Evolutionary conservation across 1,140 invertebrate genomes (phyloP).

Genomic region (Armadillidium nasatum): DNA sequence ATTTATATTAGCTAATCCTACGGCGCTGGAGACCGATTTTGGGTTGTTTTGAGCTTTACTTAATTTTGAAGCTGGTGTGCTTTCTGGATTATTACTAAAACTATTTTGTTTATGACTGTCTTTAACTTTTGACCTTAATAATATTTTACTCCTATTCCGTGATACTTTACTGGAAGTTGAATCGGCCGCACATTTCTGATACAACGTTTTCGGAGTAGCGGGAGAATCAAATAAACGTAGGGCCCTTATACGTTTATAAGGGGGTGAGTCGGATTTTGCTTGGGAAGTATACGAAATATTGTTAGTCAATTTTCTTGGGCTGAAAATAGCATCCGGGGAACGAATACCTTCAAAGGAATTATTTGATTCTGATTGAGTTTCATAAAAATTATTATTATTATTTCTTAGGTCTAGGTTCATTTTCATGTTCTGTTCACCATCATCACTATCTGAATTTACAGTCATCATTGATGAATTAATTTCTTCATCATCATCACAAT

Average conservation of each 20-base stretch:
- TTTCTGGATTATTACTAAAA: background rate
- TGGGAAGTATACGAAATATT: background rate
- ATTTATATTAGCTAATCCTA: background rate
- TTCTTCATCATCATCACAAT: constrained; percentile 1
- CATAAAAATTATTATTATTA: background rate
- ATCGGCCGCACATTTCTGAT: background rate
- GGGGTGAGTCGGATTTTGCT: background rate
- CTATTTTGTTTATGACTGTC: background rate
- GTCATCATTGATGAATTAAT: background rate
- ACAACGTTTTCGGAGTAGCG: background rate
- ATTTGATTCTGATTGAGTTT: background rate
- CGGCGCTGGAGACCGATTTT: background rate
- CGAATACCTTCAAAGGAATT: background rate
- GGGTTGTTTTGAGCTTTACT: background rate
- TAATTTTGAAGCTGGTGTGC: background rate
- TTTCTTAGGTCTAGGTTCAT: too few species aligned
- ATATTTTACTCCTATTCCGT: background rate
- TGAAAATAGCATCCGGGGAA: background rate
- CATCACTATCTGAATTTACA: constrained; percentile 1
- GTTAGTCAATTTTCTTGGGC: background rate
- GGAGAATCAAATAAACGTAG: constrained; percentile 4
- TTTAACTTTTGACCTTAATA: background rate
- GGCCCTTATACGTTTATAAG: background rate
- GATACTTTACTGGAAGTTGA: background rate
- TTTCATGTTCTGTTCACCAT: background rate